Evolutionary conservation across 1,140 invertebrate species (phyloP).

Genomic region (Halictus rubicundus): DNA sequence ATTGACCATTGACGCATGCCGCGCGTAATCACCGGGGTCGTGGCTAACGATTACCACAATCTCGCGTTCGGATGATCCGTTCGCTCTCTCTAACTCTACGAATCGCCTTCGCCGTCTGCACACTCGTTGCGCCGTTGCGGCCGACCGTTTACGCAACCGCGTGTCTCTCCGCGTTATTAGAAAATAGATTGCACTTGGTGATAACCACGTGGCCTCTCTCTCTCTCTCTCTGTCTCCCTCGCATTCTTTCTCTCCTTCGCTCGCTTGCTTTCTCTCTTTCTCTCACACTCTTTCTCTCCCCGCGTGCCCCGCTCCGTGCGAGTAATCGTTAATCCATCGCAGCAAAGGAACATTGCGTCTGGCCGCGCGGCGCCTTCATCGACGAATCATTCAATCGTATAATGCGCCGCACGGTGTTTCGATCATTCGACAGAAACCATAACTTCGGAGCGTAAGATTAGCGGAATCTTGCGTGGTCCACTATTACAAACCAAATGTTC

Average conservation of each 20-base stretch:
- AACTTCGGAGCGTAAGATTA: too few relatives aligned
- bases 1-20: constrained; percentile 39
- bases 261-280: background rate
- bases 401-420: too few relatives aligned
- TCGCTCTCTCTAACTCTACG: background rate
- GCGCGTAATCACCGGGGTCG: constrained; percentile 32
- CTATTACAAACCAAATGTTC: too few relatives aligned
- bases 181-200: constrained; percentile 42
- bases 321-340: constrained; percentile 13
- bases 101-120: background rate
- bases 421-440: too few relatives aligned
- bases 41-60: constrained; percentile 24
- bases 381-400: constrained; percentile 17
- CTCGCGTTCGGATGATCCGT: background rate
- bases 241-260: too few relatives aligned
- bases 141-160: background rate
- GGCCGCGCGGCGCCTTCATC: background rate
- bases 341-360: background rate
- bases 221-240: too few relatives aligned
- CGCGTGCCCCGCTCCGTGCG: background rate
- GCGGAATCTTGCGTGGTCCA: too few relatives aligned
- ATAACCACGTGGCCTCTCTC: constrained; percentile 1
- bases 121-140: background rate
- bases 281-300: too few relatives aligned
- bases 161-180: background rate